These are phyloP conservation scores for Scolanthus callimorphus DNA, from an alignment of 92 coral and sea anemone genomes.

Conservation along the genomic window DNA sequence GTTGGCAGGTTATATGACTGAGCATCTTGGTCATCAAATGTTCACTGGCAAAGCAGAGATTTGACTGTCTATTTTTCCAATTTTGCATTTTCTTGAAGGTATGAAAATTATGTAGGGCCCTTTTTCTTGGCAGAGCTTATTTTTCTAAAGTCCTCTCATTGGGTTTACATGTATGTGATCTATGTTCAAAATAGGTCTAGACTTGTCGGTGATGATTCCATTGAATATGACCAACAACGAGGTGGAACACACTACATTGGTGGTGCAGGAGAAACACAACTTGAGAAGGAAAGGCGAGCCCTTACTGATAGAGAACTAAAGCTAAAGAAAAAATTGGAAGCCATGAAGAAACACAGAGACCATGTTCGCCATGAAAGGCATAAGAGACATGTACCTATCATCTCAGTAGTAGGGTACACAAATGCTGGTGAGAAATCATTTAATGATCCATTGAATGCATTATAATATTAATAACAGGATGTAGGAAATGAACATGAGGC, in stretches of 20 bases:
- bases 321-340: constrained; percentile 87
- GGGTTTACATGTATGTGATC: no score
- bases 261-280: constrained; percentile 92
- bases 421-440: constrained; percentile 97
- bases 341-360: constrained; percentile 75
- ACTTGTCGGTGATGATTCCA: constrained; percentile 57
- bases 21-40: no score
- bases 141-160: no score
- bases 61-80: no score
- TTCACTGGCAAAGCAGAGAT: no score
- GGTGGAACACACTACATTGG: constrained; percentile 92
- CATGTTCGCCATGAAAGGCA: constrained; percentile 91
- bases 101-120: no score
- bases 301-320: constrained; percentile 72
- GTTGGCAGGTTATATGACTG: no score
- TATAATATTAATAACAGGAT: no score
- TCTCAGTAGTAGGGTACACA: constrained; percentile 97
- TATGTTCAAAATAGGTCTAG: constrained; percentile 86
- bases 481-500: no score
- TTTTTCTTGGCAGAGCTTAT: no score
- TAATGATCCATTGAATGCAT: no score
- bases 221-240: constrained; percentile 86
- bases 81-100: no score
- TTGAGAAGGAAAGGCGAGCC: constrained; percentile 76
- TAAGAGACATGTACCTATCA: constrained; percentile 82